A percentile compares a stretch with the other conserved stretches of the same genome.
Conservation (phyloP, 2,113 vertebrate species). For the Maccullochella peelii region DNA sequence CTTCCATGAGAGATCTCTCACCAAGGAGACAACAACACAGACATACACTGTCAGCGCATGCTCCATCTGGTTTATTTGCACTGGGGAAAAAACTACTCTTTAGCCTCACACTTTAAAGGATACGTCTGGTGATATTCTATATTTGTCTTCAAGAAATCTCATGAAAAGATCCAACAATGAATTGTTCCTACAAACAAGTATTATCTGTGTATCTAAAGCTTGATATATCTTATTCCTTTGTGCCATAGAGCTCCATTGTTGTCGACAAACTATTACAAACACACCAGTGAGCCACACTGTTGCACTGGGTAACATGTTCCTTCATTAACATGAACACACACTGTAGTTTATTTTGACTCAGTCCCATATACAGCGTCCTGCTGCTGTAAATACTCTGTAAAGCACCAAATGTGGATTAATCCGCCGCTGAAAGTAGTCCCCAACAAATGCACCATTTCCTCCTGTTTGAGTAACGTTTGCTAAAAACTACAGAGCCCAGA, state of each 20-base stretch:
- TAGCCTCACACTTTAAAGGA: background rate
- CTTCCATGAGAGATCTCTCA: slow-evolving; percentile 31
- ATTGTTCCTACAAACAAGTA: background rate
- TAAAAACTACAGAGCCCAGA: background rate
- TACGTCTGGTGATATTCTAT: too few relatives aligned
- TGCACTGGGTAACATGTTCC: background rate
- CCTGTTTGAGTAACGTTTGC: background rate
- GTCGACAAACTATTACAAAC: background rate
- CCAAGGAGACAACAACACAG: slow-evolving; percentile 31
- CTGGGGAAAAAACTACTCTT: background rate
- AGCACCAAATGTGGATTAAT: background rate
- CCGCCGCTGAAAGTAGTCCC: background rate
- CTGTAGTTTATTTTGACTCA: background rate
- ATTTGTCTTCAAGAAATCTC: background rate
- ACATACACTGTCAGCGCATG: background rate
- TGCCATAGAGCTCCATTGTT: background rate
- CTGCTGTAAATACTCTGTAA: background rate
- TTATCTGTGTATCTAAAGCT: background rate
- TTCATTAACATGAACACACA: background rate
- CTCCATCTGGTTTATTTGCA: background rate
- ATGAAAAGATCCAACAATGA: background rate
- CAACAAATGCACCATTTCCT: background rate
- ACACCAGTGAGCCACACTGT: too few relatives aligned
- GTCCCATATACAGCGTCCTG: background rate
- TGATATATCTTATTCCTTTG: background rate